Base-by-base conservation (phyloP, 2,888 invertebrate species). In the Drosophila kanekoi region DNA sequence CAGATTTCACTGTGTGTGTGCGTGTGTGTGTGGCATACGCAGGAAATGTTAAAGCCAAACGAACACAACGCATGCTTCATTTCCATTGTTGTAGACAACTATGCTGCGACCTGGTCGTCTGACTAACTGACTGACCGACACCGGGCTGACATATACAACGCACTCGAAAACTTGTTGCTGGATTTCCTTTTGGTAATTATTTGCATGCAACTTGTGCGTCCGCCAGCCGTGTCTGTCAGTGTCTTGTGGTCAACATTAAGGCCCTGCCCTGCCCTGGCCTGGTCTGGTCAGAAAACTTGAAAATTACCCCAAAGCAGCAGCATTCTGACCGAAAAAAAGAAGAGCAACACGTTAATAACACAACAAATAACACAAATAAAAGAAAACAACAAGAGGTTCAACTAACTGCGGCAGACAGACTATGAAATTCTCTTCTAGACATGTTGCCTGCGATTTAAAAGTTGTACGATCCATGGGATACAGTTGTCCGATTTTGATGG, bases 121-220 rank as follows among this genome's bases (percentile, higher is more conserved):
- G 53, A 66, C 72, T 57, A 52, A 60, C 54, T 45, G 59, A 68
- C 43, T 28, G 28, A 28, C 23, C 23, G 23, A 8, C 23, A 23
- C 23, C 8, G 23, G 23, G 8, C 23, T 57, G 58, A 41, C 56
- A 49, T 37, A 23, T 53, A 53, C 49, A 54, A 33, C 66, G 61
- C 52, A 68, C 59, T 57, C 28, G 28, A 47, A 59, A 48, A 64
- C 68, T 68, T 62, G 65, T 61, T 63, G 51, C 53, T 75, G 64
- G 43, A 61, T 54, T 79, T 79, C 73, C 77, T 65, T 88, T 62
- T 56, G 74, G 88, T 80, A 90, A 91, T 90, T 91, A 89, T 89
- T 82, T 80, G 82, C 91, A 91, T 91, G 91, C 91, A 89, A 90
- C 77, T 79, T 80, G 41, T 52, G 48, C 54, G 54, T 56, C 40